A percentile compares a stretch with the other conserved stretches of the same genome.
These are phyloP conservation scores for Porphyrio hochstetteri DNA, from an alignment of 2,113 vertebrate species.

Conservation along the genomic window DNA sequence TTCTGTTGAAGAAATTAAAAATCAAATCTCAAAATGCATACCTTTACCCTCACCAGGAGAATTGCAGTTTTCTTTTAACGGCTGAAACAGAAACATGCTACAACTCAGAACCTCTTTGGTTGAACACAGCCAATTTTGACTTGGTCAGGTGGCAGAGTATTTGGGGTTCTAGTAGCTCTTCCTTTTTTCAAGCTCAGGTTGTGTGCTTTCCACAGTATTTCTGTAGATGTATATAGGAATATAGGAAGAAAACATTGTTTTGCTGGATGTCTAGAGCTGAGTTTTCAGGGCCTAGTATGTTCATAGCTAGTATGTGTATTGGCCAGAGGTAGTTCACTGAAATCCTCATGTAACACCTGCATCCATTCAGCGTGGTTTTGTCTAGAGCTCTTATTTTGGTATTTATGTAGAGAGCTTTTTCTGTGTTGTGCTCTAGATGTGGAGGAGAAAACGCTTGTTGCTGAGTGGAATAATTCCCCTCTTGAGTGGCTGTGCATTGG, in stretches of 20 bases:
- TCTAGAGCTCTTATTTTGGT: neutral
- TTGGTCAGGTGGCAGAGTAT: neutral
- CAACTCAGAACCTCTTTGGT: neutral
- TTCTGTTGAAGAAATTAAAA: neutral
- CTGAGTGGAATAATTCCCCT: neutral
- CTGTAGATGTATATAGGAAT: neutral
- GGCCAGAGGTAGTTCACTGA: neutral
- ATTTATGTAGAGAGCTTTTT: neutral
- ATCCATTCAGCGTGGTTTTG: neutral
- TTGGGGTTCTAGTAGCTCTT: neutral
- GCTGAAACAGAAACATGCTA: neutral
- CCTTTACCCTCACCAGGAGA: neutral
- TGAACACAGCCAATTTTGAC: neutral
- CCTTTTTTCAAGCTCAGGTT: neutral
- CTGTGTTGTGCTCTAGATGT: neutral
- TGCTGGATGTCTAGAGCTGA: neutral
- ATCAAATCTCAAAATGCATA: neutral
- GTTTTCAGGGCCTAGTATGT: neutral
- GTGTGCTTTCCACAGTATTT: neutral
- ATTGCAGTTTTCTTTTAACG: neutral
- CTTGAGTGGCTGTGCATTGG: neutral
- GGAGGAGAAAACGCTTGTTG: neutral
- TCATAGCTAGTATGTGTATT: rapidly evolving
- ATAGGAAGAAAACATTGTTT: neutral
- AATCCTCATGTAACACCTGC: neutral